Percentiles rank a stretch among this genome's conserved stretches.
phyloP scores from a whole-genome alignment of 2,888 invertebrate genomes.

The Philonicus albiceps region DNA sequence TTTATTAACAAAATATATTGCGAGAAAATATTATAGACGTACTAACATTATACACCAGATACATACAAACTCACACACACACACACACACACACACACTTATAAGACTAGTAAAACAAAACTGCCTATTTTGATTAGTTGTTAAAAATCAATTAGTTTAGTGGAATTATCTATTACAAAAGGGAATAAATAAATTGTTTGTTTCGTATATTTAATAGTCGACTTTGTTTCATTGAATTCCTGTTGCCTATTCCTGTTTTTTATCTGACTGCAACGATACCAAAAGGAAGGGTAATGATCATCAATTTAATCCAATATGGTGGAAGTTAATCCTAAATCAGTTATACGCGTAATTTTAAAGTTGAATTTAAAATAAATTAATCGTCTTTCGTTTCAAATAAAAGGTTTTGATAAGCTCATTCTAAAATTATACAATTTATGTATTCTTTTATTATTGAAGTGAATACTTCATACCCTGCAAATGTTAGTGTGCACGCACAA shows the following conservation, averaged over 20 bases:
- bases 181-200: constrained; percentile 30
- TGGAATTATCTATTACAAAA: constrained; percentile 32
- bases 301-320: too few relatives aligned
- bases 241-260: not conserved
- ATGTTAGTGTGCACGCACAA: too few relatives aligned
- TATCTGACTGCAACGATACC: too few relatives aligned
- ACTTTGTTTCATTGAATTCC: not conserved
- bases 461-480: too few relatives aligned
- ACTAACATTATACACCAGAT: constrained; percentile 25
- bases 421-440: too few relatives aligned
- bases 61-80: constrained; percentile 41
- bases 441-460: too few relatives aligned
- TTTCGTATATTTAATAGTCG: constrained; percentile 30
- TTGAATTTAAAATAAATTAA: too few relatives aligned
- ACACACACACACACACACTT: constrained; percentile 42
- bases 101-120: constrained; percentile 48
- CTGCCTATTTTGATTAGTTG: constrained; percentile 45
- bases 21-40: constrained; percentile 28
- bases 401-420: too few relatives aligned
- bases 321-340: too few relatives aligned
- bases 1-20: constrained; percentile 35
- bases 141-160: constrained; percentile 39
- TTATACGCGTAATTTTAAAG: too few relatives aligned
- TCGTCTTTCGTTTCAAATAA: too few relatives aligned
- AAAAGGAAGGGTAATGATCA: too few relatives aligned